Base-by-base conservation (phyloP, 2,888 invertebrate species). In the Lydus trimaculatus region DNA sequence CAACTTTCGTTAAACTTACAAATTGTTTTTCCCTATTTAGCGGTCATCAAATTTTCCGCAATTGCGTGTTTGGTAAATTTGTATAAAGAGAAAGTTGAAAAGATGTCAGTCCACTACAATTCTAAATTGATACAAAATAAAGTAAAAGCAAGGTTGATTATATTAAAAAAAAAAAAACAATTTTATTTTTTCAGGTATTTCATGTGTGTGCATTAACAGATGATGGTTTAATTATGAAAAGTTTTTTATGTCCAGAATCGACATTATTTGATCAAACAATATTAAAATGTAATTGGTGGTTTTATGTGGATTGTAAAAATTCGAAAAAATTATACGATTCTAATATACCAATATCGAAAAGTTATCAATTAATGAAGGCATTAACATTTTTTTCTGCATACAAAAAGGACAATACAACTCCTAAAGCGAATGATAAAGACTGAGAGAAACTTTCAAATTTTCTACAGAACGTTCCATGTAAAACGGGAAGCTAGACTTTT, bases 271-370 rank as follows among this genome's bases (percentile, higher is more conserved):
- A 96, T 81, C 96, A 96, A 84, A 94, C 94, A 25, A 94, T 96
- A 72, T 88, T 96, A 6, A 95, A 95, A 82, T 96, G 96, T 85
- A 96, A 96, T 84, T 96, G 95, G 95, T 96, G 95, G 94, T 95
- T 96, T 87, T 96, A 95, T 83, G 95, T 96, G 23, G 95, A 96
- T 82, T 96, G 96, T 85, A 93, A 93, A 83, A 89, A 90, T 65
- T 94, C 95, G 25, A 90, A 90, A 76, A 90, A 90, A 73, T 87
- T 95, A 31, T 96, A 95, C 83, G 95, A 95, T 79, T 94, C 95
- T 15, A 97, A 96, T 83, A 94, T 95, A 72, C 95, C 95, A 0
- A 92, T 96, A 63, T 95, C 95, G 33, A 95, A 96, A 85, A 95
- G 95, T 83, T 96, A 95, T 83, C 95, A 96, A 84, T 87, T 96